Percentiles rank a stretch among this genome's conserved stretches.
Conservation (phyloP, 2,113 vertebrate species). For the Gambusia affinis region DNA sequence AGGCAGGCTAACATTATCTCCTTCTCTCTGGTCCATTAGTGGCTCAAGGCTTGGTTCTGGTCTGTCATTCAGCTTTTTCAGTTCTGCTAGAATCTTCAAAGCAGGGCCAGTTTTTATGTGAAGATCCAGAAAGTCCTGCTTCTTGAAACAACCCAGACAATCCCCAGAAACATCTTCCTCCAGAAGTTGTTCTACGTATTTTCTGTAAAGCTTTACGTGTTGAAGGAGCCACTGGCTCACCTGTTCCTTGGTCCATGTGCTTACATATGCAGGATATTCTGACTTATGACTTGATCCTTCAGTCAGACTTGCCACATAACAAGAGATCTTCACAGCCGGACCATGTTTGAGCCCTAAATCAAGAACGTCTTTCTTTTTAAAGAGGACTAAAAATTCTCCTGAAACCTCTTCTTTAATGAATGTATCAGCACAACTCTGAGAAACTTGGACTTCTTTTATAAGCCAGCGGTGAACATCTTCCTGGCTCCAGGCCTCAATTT, state of each 20-base stretch:
- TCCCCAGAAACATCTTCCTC: neutral
- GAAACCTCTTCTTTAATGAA: neutral
- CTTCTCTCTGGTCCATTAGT: neutral
- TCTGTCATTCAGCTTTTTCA: neutral
- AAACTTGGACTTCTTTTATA: neutral
- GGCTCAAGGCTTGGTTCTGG: neutral
- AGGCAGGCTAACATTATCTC: neutral
- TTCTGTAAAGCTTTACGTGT: neutral
- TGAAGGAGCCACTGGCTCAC: neutral
- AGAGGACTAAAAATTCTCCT: neutral
- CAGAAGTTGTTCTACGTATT: neutral
- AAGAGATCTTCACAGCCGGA: neutral
- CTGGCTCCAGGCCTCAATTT: neutral
- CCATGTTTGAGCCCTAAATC: neutral
- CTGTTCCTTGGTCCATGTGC: neutral
- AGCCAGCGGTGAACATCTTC: neutral
- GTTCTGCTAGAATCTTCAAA: neutral
- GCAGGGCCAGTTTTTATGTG: neutral
- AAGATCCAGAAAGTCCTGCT: neutral
- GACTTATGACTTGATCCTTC: neutral
- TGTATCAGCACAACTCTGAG: neutral
- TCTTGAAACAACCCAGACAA: neutral
- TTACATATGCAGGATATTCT: neutral
- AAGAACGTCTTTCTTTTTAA: neutral
- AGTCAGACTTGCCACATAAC: neutral